Percentiles rank a stretch among this genome's conserved stretches.
Conservation (phyloP, 1,140 invertebrate genomes). For the Papilio dardanus region DNA sequence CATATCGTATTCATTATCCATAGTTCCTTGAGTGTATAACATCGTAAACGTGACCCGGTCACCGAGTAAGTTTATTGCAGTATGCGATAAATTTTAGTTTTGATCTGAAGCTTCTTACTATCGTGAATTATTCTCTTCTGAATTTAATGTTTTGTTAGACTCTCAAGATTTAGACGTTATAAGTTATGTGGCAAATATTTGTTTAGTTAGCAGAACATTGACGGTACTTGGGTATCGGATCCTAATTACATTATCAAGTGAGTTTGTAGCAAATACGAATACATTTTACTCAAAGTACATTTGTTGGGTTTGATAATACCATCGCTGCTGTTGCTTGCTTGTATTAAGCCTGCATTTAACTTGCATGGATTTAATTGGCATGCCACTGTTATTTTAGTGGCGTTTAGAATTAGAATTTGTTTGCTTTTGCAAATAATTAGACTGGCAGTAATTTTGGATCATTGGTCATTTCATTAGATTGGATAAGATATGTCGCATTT, state of each 20-base stretch:
- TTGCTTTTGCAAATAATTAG: background rate
- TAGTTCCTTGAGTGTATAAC: background rate
- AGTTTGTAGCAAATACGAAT: slow-evolving; percentile 19
- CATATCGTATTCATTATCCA: slow-evolving; percentile 3
- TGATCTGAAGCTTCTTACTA: background rate
- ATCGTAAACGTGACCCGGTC: slow-evolving; percentile 12
- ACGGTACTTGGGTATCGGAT: slow-evolving; percentile 7
- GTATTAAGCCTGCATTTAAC: slow-evolving; percentile 11
- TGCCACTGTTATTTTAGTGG: background rate
- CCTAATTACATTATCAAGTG: slow-evolving; percentile 12
- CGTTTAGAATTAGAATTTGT: background rate
- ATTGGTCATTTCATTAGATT: background rate
- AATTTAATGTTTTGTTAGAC: too few relatives aligned
- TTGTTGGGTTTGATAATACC: slow-evolving; percentile 17
- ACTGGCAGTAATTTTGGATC: background rate
- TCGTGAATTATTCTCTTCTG: too few relatives aligned
- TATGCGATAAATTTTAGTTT: background rate
- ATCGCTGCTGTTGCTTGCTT: background rate
- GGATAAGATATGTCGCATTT: background rate
- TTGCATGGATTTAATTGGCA: too few relatives aligned
- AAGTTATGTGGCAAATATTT: background rate
- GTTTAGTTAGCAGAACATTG: slow-evolving; percentile 13
- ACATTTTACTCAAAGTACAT: background rate
- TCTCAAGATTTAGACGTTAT: background rate
- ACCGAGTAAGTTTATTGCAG: background rate